phyloP scores from a whole-genome alignment of 2,113 vertebrate genomes.

The Anarhynchus alexandrinus region DNA sequence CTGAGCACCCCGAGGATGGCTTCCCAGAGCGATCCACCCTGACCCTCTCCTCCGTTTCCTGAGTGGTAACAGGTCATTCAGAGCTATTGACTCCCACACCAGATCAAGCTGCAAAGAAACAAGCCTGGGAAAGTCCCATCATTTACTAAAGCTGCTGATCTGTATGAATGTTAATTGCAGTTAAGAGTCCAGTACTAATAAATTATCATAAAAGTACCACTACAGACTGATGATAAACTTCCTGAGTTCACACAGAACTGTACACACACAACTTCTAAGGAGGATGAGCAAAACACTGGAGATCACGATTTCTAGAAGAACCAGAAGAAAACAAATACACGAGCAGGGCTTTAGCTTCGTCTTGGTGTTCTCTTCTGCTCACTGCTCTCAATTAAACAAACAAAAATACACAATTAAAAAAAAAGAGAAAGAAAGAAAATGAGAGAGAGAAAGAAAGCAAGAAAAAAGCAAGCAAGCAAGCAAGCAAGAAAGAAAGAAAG shows the following conservation, averaged over 20 bases:
- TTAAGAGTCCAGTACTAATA: background rate
- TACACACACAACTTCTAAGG: background rate
- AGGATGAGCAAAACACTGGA: background rate
- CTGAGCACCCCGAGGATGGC: background rate
- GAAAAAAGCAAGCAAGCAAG: no score
- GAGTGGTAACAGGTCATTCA: background rate
- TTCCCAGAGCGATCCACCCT: background rate
- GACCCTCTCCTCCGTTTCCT: background rate
- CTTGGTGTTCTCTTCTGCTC: background rate
- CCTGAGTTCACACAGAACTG: no score
- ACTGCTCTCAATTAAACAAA: background rate
- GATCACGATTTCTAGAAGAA: background rate
- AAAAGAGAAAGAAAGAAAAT: background rate
- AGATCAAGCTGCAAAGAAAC: background rate
- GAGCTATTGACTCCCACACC: background rate
- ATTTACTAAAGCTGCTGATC: background rate
- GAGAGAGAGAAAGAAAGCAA: no score
- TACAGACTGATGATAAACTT: background rate
- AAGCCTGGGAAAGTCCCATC: conserved; percentile 8
- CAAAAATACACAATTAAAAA: background rate
- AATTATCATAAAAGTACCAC: background rate
- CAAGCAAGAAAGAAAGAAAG: background rate
- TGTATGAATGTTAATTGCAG: background rate
- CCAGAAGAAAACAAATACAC: background rate
- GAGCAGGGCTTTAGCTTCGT: background rate